Conservation (phyloP, 2,888 invertebrate genomes). For the Ichneumon xanthorius region DNA sequence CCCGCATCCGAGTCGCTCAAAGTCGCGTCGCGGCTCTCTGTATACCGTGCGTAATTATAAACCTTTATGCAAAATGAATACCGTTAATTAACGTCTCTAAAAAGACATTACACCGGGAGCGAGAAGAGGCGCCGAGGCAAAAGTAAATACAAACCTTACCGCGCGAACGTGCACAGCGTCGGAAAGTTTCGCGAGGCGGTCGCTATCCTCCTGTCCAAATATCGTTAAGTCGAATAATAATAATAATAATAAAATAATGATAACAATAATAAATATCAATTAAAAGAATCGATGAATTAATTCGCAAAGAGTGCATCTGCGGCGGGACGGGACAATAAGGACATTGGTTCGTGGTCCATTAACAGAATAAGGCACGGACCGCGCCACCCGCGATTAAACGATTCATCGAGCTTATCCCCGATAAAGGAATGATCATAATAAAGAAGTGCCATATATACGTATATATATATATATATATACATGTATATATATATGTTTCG, state of each 20-base stretch:
- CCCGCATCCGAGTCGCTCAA: conserved; percentile 23
- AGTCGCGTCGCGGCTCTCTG: conserved; percentile 19
- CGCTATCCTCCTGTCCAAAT: conserved; percentile 65
- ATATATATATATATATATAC: conserved; percentile 17
- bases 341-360: conserved; percentile 2
- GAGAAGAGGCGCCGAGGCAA: conserved; percentile 63
- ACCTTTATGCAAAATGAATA: conserved; percentile 88
- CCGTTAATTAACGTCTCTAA: conserved; percentile 87
- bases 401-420: conserved; percentile 50
- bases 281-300: conserved; percentile 9
- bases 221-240: background rate
- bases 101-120: conserved; percentile 85
- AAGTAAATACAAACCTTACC: conserved; percentile 79
- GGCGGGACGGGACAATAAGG: conserved; percentile 16
- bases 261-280: background rate
- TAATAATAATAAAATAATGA: background rate
- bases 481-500: conserved; percentile 44
- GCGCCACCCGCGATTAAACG: conserved; percentile 27
- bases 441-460: conserved; percentile 6
- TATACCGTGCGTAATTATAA: conserved; percentile 85
- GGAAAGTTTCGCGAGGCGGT: conserved; percentile 75
- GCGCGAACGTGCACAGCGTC: conserved; percentile 40
- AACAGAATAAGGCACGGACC: conserved; percentile 7
- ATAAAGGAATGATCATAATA: conserved; percentile 53
- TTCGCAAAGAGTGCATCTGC: background rate